phyloP scores from a whole-genome alignment of 2,888 invertebrate species.

The Latrodectus hesperus region DNA sequence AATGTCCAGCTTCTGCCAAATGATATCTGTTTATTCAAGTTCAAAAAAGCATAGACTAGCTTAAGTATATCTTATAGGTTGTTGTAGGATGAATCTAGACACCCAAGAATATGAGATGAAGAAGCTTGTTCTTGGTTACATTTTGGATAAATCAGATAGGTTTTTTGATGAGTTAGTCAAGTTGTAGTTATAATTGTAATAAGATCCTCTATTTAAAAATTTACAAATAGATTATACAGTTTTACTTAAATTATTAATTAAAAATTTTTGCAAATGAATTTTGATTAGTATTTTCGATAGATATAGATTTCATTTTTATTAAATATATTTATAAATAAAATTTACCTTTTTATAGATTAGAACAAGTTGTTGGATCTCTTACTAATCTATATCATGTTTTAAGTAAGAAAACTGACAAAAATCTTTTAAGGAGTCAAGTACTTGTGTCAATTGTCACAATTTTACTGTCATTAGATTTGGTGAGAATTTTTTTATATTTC shows the following conservation, averaged over 20 bases:
- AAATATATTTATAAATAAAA: too few species aligned
- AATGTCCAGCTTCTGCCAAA: too few species aligned
- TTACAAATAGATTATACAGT: background rate
- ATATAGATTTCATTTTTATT: too few species aligned
- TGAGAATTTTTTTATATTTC: slow-evolving; percentile 14
- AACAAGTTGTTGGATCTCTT: slow-evolving; percentile 46
- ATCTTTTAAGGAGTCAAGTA: slow-evolving; percentile 36
- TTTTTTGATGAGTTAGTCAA: too few species aligned
- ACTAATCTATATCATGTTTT: slow-evolving; percentile 31
- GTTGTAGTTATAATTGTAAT: too few species aligned
- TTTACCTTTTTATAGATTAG: slow-evolving; percentile 34
- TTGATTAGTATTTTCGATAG: background rate
- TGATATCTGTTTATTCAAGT: too few species aligned
- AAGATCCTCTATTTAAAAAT: background rate
- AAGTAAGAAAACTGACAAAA: slow-evolving; percentile 39
- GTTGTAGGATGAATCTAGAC: too few species aligned
- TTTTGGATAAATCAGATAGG: too few species aligned
- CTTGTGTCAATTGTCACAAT: slow-evolving; percentile 44
- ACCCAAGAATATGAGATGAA: too few species aligned
- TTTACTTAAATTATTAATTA: background rate
- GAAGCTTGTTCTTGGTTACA: too few species aligned
- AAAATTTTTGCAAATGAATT: background rate
- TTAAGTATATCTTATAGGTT: too few species aligned
- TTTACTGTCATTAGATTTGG: slow-evolving; percentile 27
- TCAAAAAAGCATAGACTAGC: too few species aligned